phyloP scores from a whole-genome alignment of 2,888 invertebrate genomes.

The Polyploca ridens region DNA sequence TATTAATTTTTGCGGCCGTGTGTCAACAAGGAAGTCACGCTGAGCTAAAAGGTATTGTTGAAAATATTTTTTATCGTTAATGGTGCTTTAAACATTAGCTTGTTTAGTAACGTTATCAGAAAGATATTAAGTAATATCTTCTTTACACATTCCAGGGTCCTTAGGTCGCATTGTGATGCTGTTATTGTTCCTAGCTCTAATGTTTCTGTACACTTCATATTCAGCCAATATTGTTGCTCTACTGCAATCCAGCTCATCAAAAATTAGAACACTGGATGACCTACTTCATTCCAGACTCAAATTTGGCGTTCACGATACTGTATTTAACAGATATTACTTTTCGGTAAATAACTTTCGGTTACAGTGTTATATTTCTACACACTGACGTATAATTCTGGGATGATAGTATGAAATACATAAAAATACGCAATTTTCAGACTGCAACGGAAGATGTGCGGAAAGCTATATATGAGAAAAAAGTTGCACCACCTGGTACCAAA shows the following conservation, averaged over 20 bases:
- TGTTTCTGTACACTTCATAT: slow-evolving; percentile 90
- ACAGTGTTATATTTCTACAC: neutral
- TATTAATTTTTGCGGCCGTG: slow-evolving; percentile 85
- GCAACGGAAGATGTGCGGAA: slow-evolving; percentile 86
- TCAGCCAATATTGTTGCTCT: slow-evolving; percentile 91
- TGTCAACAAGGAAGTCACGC: slow-evolving; percentile 86
- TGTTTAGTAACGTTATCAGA: neutral
- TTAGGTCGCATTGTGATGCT: slow-evolving; percentile 86
- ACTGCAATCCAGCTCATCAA: slow-evolving; percentile 88
- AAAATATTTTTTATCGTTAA: too few relatives aligned
- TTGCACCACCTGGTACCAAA: slow-evolving; percentile 84
- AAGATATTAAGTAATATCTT: neutral
- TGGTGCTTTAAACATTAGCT: neutral
- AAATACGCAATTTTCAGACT: slow-evolving; percentile 69
- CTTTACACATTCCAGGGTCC: slow-evolving; percentile 59
- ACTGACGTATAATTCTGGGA: neutral
- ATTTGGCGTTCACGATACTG: slow-evolving; percentile 88
- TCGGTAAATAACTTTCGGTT: slow-evolving; percentile 70
- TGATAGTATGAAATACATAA: neutral
- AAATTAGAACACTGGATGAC: slow-evolving; percentile 86
- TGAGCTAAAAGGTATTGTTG: slow-evolving; percentile 68
- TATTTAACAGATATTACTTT: slow-evolving; percentile 88
- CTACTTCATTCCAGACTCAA: slow-evolving; percentile 86
- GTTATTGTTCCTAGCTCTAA: slow-evolving; percentile 85
- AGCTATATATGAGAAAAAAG: slow-evolving; percentile 86